Conservation (phyloP, 92 coral and sea anemone species). For the Heteractis magnifica region DNA sequence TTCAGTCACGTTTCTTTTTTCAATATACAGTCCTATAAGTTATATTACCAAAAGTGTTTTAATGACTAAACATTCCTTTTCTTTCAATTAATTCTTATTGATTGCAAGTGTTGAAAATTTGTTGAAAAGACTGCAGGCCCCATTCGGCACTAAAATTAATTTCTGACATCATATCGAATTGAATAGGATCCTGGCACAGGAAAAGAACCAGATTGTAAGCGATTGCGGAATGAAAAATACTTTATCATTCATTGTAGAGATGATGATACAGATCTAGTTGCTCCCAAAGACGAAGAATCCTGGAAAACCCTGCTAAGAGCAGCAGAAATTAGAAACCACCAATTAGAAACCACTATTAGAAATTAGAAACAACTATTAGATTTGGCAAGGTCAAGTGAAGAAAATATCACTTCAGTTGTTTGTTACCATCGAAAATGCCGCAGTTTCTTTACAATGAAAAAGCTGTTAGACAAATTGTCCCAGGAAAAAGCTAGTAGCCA, state of each 20-base stretch:
- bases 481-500: slow-evolving; percentile 24
- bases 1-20: too few relatives aligned
- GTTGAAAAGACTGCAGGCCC: background rate
- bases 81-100: background rate
- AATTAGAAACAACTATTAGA: slow-evolving; percentile 43
- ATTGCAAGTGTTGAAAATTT: background rate
- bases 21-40: too few relatives aligned
- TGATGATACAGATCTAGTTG: slow-evolving; percentile 17
- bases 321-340: slow-evolving; percentile 45
- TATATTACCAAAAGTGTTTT: too few relatives aligned
- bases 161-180: background rate
- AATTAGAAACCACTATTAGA: too few relatives aligned
- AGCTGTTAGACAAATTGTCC: slow-evolving; percentile 40
- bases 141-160: slow-evolving; percentile 5
- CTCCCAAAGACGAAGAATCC: slow-evolving; percentile 46
- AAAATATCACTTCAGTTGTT: slow-evolving; percentile 25
- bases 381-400: slow-evolving; percentile 30
- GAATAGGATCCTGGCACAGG: slow-evolving; percentile 27
- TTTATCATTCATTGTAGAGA: slow-evolving; percentile 53
- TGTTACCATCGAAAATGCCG: slow-evolving; percentile 57
- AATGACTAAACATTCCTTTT: too few relatives aligned
- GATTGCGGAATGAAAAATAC: slow-evolving; percentile 23
- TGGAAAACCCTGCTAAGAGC: slow-evolving; percentile 58
- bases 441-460: slow-evolving; percentile 58
- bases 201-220: slow-evolving; percentile 36